These are phyloP conservation scores for Trichogramma pretiosum DNA, from an alignment of 1,140 invertebrate genomes.

Conservation along the genomic window DNA sequence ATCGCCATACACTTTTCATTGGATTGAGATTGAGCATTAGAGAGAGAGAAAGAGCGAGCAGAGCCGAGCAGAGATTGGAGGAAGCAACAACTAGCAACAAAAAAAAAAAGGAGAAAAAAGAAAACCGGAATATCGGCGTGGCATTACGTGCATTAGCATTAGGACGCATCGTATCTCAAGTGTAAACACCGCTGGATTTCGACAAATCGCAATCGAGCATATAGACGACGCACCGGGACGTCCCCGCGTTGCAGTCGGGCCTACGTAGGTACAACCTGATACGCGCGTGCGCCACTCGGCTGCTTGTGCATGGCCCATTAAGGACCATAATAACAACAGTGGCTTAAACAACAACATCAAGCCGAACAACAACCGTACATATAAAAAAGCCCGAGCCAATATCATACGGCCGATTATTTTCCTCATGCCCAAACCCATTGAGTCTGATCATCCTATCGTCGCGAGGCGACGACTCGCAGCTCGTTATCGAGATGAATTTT, in stretches of 20 bases:
- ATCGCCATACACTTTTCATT: slow-evolving; percentile 48
- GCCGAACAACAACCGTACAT: background rate
- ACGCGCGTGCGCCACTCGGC: background rate
- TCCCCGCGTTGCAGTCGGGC: slow-evolving; percentile 19
- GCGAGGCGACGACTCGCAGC: too few species aligned
- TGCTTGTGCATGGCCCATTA: slow-evolving; percentile 1
- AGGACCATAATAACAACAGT: too few species aligned
- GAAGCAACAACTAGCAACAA: too few species aligned
- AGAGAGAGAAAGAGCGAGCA: slow-evolving; percentile 23
- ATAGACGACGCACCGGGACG: slow-evolving; percentile 36
- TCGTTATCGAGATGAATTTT: too few species aligned
- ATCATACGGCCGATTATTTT: slow-evolving; percentile 13
- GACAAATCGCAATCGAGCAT: slow-evolving; percentile 27
- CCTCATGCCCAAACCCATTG: slow-evolving; percentile 16
- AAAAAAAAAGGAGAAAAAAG: too few species aligned
- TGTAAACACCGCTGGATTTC: slow-evolving; percentile 48
- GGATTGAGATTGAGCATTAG: slow-evolving; percentile 49
- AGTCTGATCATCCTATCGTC: slow-evolving; percentile 17
- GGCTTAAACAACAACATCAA: too few species aligned
- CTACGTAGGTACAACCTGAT: background rate
- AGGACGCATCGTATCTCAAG: slow-evolving; percentile 47
- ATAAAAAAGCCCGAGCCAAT: slow-evolving; percentile 8
- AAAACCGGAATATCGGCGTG: slow-evolving; percentile 28
- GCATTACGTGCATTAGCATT: slow-evolving; percentile 40
- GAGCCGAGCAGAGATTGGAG: slow-evolving; percentile 8